Conservation (phyloP, 2,888 invertebrate genomes). For the Tortrix viridana region DNA sequence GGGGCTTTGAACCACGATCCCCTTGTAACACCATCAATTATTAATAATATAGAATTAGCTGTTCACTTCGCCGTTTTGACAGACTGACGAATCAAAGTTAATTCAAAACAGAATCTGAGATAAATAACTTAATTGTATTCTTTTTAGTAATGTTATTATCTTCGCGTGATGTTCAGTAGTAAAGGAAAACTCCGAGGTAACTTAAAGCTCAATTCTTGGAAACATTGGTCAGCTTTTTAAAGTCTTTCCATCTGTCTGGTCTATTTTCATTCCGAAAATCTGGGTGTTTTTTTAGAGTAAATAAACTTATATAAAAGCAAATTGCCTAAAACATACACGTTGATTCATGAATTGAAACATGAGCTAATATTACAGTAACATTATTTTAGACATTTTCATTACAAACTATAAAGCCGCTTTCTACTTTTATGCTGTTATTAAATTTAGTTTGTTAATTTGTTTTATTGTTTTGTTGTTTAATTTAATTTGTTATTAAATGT, state of each 20-base stretch:
- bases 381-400: no score
- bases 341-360: no score
- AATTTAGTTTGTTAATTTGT: no score
- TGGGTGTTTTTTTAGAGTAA: no score
- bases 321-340: no score
- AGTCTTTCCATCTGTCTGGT: neutral
- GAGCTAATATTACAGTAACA: no score
- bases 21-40: slow-evolving; percentile 7
- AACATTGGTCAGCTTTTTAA: neutral
- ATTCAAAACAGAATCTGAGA: neutral
- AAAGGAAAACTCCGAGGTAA: slow-evolving; percentile 7
- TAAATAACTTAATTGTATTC: neutral
- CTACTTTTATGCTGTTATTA: no score
- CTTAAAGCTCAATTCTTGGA: neutral
- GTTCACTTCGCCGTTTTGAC: neutral
- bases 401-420: no score
- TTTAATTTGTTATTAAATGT: no score
- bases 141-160: neutral
- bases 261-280: no score
- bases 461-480: no score
- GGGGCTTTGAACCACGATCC: neutral
- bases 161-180: slow-evolving; percentile 20
- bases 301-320: no score
- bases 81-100: neutral
- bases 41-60: neutral